A percentile compares a stretch with the other conserved stretches of the same genome.
These are phyloP conservation scores for Amitus sp. DNA, from an alignment of 2,888 invertebrate species.

Conservation along the genomic window DNA sequence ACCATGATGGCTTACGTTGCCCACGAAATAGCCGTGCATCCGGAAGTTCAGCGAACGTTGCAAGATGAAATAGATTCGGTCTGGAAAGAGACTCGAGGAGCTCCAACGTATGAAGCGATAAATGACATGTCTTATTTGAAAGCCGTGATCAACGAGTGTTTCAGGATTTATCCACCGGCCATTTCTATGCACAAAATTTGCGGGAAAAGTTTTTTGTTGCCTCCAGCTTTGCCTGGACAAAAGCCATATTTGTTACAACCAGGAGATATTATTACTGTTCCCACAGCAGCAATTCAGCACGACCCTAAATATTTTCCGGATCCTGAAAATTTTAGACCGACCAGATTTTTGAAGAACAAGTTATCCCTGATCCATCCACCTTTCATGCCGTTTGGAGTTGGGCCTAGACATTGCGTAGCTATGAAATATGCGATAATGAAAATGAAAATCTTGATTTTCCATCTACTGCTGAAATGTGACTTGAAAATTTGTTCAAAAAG, in stretches of 20 bases:
- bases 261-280: constrained; percentile 58
- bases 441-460: constrained; percentile 42
- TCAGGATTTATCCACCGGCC: constrained; percentile 60
- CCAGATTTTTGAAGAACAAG: constrained; percentile 59
- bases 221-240: constrained; percentile 49
- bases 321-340: constrained; percentile 67
- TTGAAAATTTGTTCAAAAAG: constrained; percentile 42
- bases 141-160: constrained; percentile 52
- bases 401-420: constrained; percentile 62
- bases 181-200: constrained; percentile 68
- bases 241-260: constrained; percentile 45
- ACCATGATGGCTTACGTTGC: constrained; percentile 49
- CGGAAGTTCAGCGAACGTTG: constrained; percentile 47
- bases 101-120: constrained; percentile 48
- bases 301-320: constrained; percentile 53
- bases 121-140: constrained; percentile 52
- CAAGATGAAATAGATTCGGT: constrained; percentile 53
- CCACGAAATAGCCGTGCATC: constrained; percentile 49
- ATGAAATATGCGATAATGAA: constrained; percentile 48
- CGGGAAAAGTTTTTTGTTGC: constrained; percentile 66
- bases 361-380: constrained; percentile 47
- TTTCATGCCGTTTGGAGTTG: constrained; percentile 61
- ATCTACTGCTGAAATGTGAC: constrained; percentile 42
- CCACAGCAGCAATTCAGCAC: constrained; percentile 61
- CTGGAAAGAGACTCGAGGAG: constrained; percentile 30